Base-by-base conservation (phyloP, 1,140 invertebrate species). In the Procambarus clarkii region DNA sequence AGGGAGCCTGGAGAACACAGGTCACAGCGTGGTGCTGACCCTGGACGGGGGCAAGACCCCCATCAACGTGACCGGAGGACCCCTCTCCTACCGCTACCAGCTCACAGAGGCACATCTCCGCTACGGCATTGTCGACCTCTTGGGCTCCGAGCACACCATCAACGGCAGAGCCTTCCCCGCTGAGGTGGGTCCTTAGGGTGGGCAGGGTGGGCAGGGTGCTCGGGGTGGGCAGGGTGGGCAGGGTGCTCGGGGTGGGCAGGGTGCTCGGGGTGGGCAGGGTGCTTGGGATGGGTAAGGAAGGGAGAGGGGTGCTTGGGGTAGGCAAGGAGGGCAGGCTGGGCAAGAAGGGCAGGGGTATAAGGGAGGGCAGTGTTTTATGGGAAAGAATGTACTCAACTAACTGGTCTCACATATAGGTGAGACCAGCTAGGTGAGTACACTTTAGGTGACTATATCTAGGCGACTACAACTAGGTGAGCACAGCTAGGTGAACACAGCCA, bases 91-190 rank as follows among this genome's bases (percentile, higher is more conserved):
- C 95, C 96, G 97, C 34, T 99, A 99, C 95, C 97, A 98, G 94
- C 98, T 98, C 93, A 97, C 98, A 93, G 98, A 98, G 94, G 97
- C 99, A 93, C 98, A 98, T 94, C 97, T 99, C 93, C 98, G 99
- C 94, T 99, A 98, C 94, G 98, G 98, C 45, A 96, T 96, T 83
- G 96, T 97, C 77, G 97, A 98, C 93, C 96, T 96, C 93, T 96
- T 97, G 91, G 98, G 98, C 7, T 99, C 98, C 0, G 98, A 99
- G 94, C 98, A 99, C 94, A 97, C 96, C 87, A 97, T 99, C 90
- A 97, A 98, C 93, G 97, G 98, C 86, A 97, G 98, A 93, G 96
- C 98, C 50, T 99, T 99, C 95, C 98, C 98, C 21, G 98, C 97
- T 74, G 98, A 99, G 96, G 98, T 99, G 94, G 96, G 95, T 92